Evolutionary conservation across 2,888 invertebrate genomes (phyloP).

Genomic region (Tricholauxania praeusta): DNA sequence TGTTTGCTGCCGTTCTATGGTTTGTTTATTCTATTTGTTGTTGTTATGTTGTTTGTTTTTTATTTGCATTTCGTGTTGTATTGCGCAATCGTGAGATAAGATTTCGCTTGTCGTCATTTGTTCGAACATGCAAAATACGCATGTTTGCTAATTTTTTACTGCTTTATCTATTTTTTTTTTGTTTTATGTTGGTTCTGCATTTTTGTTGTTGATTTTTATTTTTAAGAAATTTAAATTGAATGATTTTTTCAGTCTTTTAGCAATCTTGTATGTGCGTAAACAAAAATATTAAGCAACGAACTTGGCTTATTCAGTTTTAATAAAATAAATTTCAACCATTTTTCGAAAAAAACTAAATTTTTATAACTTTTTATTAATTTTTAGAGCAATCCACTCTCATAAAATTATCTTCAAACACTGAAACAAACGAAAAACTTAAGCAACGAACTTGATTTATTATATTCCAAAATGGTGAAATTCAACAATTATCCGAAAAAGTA

Average conservation of each 20-base stretch:
- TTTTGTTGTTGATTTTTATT: slow-evolving; percentile 39
- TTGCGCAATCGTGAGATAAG: slow-evolving; percentile 58
- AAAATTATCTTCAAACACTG: background rate
- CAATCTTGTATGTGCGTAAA: slow-evolving; percentile 3
- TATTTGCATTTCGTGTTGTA: slow-evolving; percentile 47
- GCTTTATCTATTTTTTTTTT: background rate
- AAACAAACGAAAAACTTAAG: slow-evolving; percentile 36
- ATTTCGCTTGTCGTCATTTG: slow-evolving; percentile 50
- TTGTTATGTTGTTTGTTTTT: slow-evolving; percentile 25
- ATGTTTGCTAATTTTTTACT: slow-evolving; percentile 51
- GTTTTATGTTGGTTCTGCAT: slow-evolving; percentile 22
- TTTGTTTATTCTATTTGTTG: slow-evolving; percentile 13
- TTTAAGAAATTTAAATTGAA: background rate
- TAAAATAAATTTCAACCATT: too few relatives aligned
- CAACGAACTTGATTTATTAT: slow-evolving; percentile 29
- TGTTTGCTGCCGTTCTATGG: background rate
- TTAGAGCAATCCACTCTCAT: background rate
- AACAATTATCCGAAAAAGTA: too few relatives aligned
- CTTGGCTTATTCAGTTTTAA: slow-evolving; percentile 25
- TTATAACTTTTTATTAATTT: too few relatives aligned
- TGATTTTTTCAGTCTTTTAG: background rate
- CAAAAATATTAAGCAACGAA: too few relatives aligned
- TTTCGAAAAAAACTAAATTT: too few relatives aligned
- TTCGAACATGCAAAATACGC: slow-evolving; percentile 56
- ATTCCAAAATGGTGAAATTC: too few relatives aligned